Conservation (phyloP, 2,113 vertebrate genomes). For the Hemiscyllium ocellatum region DNA sequence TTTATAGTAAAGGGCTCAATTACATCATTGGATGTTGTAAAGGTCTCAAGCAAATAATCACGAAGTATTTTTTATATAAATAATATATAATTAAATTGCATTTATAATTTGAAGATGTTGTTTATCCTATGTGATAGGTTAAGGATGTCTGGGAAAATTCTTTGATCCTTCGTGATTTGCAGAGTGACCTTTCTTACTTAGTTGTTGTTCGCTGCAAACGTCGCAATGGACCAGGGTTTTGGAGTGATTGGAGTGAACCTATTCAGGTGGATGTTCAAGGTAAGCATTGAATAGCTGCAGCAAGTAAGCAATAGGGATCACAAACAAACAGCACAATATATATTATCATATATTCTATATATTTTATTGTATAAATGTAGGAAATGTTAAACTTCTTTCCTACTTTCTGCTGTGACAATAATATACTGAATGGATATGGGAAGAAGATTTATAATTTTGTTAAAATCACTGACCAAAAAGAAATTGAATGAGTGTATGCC, state of each 20-base stretch:
- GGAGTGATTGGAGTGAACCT: slow-evolving; percentile 79
- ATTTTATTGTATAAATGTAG: neutral
- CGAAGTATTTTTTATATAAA: neutral
- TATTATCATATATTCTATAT: neutral
- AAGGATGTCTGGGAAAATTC: slow-evolving; percentile 45
- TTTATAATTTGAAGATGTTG: neutral
- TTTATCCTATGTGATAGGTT: slow-evolving; percentile 53
- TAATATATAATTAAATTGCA: neutral
- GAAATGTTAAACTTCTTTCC: neutral
- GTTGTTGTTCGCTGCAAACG: slow-evolving; percentile 65
- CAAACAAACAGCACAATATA: neutral
- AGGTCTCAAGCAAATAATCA: neutral
- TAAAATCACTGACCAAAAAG: neutral
- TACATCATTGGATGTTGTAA: neutral
- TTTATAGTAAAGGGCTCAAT: neutral
- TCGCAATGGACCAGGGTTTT: slow-evolving; percentile 51
- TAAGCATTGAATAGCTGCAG: slow-evolving; percentile 47
- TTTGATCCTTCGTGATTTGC: slow-evolving; percentile 51
- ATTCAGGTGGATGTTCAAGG: slow-evolving; percentile 57
- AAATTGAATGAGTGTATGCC: neutral
- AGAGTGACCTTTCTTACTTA: slow-evolving; percentile 53
- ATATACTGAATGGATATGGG: neutral
- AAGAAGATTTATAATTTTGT: neutral
- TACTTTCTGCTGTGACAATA: neutral
- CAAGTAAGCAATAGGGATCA: neutral